Evolutionary conservation across 2,888 invertebrate genomes (phyloP).

Genomic region (Alviniconcha strummeri): DNA sequence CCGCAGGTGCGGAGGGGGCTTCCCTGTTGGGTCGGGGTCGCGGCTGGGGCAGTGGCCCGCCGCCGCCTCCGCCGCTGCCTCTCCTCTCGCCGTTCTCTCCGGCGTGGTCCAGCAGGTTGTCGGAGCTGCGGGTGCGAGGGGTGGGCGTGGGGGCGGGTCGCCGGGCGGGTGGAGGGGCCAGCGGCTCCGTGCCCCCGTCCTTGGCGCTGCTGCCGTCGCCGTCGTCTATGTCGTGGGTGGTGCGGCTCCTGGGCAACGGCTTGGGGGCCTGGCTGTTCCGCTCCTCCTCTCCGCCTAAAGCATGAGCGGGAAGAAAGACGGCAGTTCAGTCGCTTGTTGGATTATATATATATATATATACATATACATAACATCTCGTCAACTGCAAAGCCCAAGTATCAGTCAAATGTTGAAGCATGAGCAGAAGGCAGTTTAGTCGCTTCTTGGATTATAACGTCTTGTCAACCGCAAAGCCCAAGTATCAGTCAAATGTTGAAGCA

Average conservation of each 20-base stretch:
- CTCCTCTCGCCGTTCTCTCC: not conserved
- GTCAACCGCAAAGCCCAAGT: too few relatives aligned
- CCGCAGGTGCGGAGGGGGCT: constrained; percentile 27
- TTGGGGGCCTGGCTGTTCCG: constrained; percentile 40
- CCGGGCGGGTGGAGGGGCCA: not conserved
- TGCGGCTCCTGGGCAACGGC: constrained; percentile 56
- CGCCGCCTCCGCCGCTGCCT: not conserved
- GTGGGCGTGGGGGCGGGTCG: constrained; percentile 35
- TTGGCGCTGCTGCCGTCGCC: constrained; percentile 9
- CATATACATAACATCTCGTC: too few relatives aligned
- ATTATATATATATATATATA: too few relatives aligned
- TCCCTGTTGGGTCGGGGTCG: constrained; percentile 38
- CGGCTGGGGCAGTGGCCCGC: constrained; percentile 31
- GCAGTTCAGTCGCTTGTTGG: too few relatives aligned
- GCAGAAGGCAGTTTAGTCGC: too few relatives aligned
- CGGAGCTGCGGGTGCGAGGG: constrained; percentile 48
- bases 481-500: too few relatives aligned
- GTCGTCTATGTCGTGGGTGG: constrained; percentile 49
- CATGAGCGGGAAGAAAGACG: not conserved
- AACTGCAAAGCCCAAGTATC: too few relatives aligned
- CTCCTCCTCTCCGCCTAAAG: constrained; percentile 3
- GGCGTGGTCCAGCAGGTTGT: constrained; percentile 43
- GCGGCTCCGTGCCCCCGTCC: constrained; percentile 7
- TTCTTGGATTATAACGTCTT: too few relatives aligned
- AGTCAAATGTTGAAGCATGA: too few relatives aligned